A percentile compares a stretch with the other conserved stretches of the same genome.
Evolutionary conservation across 2,113 vertebrate genomes (phyloP).

Genomic region (Geococcyx californianus): DNA sequence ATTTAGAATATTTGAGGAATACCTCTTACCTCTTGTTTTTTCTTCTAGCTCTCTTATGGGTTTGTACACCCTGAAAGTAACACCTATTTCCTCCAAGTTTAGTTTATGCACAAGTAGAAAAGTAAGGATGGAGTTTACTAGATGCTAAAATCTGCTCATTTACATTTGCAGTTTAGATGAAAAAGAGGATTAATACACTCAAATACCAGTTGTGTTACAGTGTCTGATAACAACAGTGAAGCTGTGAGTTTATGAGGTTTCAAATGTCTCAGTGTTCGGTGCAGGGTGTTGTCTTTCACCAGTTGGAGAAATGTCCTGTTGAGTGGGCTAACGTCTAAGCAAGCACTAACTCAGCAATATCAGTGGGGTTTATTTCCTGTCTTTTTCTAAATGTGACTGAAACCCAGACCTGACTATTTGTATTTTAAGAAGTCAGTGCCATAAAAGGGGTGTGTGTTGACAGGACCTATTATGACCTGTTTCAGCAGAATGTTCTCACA

Average conservation of each 20-base stretch:
- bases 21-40: background rate
- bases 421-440: background rate
- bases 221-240: background rate
- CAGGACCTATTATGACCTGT: background rate
- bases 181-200: background rate
- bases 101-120: background rate
- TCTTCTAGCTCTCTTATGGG: background rate
- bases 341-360: accelerated
- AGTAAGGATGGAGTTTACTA: background rate
- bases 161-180: background rate
- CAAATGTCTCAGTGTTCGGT: background rate
- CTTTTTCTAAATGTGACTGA: background rate
- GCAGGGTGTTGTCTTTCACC: background rate
- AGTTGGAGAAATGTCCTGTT: background rate
- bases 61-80: background rate
- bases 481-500: background rate
- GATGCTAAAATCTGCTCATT: background rate
- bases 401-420: background rate
- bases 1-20: background rate
- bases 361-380: background rate
- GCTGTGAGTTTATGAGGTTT: background rate
- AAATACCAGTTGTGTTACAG: background rate
- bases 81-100: background rate
- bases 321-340: background rate
- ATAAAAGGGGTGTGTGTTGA: too few species aligned